A percentile compares a stretch with the other conserved stretches of the same genome.
These are phyloP conservation scores for Ormyrus nitidulus DNA, from an alignment of 2,888 invertebrate species.

Conservation along the genomic window DNA sequence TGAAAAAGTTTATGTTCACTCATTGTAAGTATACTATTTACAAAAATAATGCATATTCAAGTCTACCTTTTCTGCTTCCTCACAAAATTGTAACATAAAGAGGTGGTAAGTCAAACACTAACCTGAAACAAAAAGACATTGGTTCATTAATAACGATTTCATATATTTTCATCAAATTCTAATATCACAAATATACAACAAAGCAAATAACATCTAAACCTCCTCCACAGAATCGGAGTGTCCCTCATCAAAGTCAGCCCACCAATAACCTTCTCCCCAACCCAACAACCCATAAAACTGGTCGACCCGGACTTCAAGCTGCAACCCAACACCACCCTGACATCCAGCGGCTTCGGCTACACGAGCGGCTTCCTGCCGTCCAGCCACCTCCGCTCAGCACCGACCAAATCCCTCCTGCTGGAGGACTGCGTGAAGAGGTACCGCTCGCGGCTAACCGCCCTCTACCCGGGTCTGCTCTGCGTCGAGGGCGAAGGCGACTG, in stretches of 20 bases:
- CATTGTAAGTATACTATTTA: conserved; percentile 9
- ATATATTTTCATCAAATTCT: too few relatives aligned
- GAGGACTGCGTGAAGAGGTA: conserved; percentile 23
- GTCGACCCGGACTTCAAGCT: not conserved
- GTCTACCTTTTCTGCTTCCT: too few relatives aligned
- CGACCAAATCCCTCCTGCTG: not conserved
- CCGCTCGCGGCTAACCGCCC: not conserved
- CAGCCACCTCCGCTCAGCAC: not conserved
- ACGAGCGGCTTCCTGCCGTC: not conserved
- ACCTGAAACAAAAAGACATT: too few relatives aligned
- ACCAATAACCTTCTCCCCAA: conserved; percentile 42
- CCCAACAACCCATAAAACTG: conserved; percentile 24
- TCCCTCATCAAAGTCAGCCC: conserved; percentile 37
- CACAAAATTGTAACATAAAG: too few relatives aligned
- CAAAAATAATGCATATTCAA: too few relatives aligned
- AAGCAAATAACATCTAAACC: not conserved
- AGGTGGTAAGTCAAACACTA: too few relatives aligned
- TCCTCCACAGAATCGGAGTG: conserved; percentile 26
- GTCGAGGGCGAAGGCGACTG: not conserved
- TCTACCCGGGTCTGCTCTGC: conserved; percentile 11
- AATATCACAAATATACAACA: too few relatives aligned
- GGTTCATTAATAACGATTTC: too few relatives aligned
- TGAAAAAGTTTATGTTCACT: not conserved
- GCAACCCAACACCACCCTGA: not conserved
- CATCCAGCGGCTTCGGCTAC: conserved; percentile 10